Evolutionary conservation across 2,888 invertebrate genomes (phyloP).

Genomic region (Dasysyrphus albostriatus): DNA sequence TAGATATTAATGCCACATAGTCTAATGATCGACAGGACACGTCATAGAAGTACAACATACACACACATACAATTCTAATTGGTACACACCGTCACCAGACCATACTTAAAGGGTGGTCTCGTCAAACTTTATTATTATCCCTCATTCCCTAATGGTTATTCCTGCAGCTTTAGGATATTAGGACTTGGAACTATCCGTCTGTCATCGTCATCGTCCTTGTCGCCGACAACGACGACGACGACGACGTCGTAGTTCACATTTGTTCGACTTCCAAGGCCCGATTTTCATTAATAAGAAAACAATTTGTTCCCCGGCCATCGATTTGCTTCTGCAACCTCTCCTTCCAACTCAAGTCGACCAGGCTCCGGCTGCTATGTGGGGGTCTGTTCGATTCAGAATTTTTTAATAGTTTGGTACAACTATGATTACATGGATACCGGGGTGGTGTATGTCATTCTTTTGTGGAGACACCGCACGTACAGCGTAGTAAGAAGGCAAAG

Average conservation of each 20-base stretch:
- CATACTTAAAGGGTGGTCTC: constrained; percentile 41
- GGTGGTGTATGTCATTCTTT: constrained; percentile 69
- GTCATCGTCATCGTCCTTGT: constrained; percentile 20
- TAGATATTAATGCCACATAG: constrained; percentile 66
- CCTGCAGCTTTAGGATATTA: constrained; percentile 13
- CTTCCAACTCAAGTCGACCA: background rate
- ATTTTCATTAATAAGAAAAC: constrained; percentile 76
- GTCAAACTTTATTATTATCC: constrained; percentile 64
- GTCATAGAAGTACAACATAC: constrained; percentile 28
- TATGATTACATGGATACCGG: constrained; percentile 75
- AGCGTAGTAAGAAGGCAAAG: constrained; percentile 6
- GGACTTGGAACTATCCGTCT: constrained; percentile 28
- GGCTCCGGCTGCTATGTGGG: constrained; percentile 1
- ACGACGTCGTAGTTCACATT: constrained; percentile 46
- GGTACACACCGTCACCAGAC: constrained; percentile 11
- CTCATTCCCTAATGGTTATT: constrained; percentile 35
- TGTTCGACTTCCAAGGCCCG: constrained; percentile 69
- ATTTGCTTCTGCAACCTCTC: constrained; percentile 47
- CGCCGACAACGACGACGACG: background rate
- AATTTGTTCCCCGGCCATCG: constrained; percentile 71
- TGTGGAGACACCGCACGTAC: constrained; percentile 55
- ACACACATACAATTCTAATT: constrained; percentile 26
- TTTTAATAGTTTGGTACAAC: constrained; percentile 75
- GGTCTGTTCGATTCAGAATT: constrained; percentile 70
- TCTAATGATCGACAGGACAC: constrained; percentile 71